Conservation (phyloP, 2,113 vertebrate genomes). For the Rhinolophus ferrumequinum region DNA sequence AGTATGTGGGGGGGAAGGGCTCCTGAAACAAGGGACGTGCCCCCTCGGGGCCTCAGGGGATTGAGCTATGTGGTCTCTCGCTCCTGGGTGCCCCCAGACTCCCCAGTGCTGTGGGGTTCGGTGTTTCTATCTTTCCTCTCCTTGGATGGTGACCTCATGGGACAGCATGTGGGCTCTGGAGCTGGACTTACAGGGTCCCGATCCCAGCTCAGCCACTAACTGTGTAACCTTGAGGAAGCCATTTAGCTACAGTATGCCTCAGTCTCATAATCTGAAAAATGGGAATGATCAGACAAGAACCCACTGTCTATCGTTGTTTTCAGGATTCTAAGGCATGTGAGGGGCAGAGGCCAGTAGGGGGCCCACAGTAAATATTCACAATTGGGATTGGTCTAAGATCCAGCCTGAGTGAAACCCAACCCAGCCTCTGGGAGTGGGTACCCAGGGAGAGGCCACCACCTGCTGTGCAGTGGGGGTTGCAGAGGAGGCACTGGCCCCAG, state of each 20-base stretch:
- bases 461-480: background rate
- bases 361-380: background rate
- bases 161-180: background rate
- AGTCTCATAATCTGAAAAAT: background rate
- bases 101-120: background rate
- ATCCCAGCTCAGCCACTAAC: background rate
- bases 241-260: background rate
- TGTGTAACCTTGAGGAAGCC: background rate
- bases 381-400: background rate
- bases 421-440: background rate
- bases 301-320: background rate
- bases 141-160: background rate
- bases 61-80: background rate
- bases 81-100: background rate
- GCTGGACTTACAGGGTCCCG: background rate
- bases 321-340: background rate
- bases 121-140: background rate
- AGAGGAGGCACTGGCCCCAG: background rate
- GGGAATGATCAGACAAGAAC: background rate
- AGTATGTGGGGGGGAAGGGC: background rate
- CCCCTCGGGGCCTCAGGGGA: background rate
- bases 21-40: background rate
- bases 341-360: background rate
- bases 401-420: background rate
- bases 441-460: fast-evolving